phyloP scores from a whole-genome alignment of 2,888 invertebrate species.

The Cataglyphis albicans region DNA sequence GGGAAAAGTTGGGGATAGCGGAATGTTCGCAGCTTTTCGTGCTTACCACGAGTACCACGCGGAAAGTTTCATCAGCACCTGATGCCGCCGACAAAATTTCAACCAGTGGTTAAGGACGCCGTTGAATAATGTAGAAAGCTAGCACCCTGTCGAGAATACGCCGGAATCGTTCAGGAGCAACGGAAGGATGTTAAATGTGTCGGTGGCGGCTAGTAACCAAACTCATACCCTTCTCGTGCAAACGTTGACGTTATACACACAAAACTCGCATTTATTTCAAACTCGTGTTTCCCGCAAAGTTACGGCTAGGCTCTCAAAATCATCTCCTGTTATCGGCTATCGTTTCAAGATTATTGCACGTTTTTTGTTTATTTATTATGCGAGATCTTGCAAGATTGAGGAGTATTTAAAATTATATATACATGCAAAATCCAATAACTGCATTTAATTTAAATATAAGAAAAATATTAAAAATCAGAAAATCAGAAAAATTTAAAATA shows the following conservation, averaged over 20 bases:
- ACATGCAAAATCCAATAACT: not conserved
- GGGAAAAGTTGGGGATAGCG: slow-evolving; percentile 1
- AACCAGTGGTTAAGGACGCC: slow-evolving; percentile 43
- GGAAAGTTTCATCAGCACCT: slow-evolving; percentile 57
- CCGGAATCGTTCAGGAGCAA: slow-evolving; percentile 33
- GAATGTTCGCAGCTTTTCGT: not conserved
- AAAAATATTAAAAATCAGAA: not conserved
- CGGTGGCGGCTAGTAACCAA: slow-evolving; percentile 46
- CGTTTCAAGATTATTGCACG: slow-evolving; percentile 18
- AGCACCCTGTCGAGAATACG: slow-evolving; percentile 56
- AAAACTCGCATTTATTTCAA: slow-evolving; percentile 54
- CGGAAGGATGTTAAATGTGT: slow-evolving; percentile 66
- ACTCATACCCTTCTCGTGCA: slow-evolving; percentile 65
- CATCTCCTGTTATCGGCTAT: not conserved
- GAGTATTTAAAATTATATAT: not conserved
- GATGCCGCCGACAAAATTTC: slow-evolving; percentile 59
- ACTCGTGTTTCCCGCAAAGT: slow-evolving; percentile 15
- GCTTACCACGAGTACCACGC: not conserved
- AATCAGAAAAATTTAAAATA: not conserved
- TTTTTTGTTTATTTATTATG: not conserved
- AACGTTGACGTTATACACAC: slow-evolving; percentile 47
- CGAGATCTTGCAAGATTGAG: not conserved
- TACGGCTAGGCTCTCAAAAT: slow-evolving; percentile 24
- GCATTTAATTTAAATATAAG: too few relatives aligned
- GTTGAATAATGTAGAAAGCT: slow-evolving; percentile 72